Evolutionary conservation across 2,888 invertebrate species (phyloP), one percentile per base, ranked within the genome.

Genomic region (Anorthoa munda): DNA sequence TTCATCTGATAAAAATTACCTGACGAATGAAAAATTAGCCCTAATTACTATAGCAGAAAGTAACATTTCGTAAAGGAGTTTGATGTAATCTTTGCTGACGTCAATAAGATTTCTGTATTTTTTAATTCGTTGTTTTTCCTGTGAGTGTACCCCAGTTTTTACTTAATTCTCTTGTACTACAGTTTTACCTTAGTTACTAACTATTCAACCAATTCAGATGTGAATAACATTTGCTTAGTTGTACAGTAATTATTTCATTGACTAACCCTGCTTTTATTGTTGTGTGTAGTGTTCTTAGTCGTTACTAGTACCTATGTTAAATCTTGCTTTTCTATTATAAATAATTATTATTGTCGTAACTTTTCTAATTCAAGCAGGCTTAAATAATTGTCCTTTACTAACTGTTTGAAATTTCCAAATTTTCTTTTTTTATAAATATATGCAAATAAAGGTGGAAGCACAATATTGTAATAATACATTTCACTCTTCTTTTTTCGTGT

Each of bases 191-290:
- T 50, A 69, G 31, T 46, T 26, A 81, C 45, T 74, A 55, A 81
- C n/a, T 18, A 13, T 39, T 59, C 23, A 26, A 80, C 21, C 18
- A 4, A 13, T 55, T 18, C 15, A 18, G 18, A 17, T 26, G 23
- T 48, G 59, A 15, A 21, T 39, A 45, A 12, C n/a, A 53, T 74
- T n/a, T 58, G 66, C 48, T 53, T 65, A 17, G 55, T 26, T 78
- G 48, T 63, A 50, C 18, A 56, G 21, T 55, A 46, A 11, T 45
- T 59, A 13, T 56, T 64, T 72, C 18, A 7, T 56, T 60, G 3
- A 79, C 72, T 85, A 79, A 87, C 63, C 67, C 67, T 7, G 90
- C 90, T 89, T 91, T 90, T 74, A 73, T 66, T 90, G 89, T 91
- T 83, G 81, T 87, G 69, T 72, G 77, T 80, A 83, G 76, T 72